Evolutionary conservation across 2,797 vertebrate genomes (phyloP).

Genomic region (Corythornis leucogaster): DNA sequence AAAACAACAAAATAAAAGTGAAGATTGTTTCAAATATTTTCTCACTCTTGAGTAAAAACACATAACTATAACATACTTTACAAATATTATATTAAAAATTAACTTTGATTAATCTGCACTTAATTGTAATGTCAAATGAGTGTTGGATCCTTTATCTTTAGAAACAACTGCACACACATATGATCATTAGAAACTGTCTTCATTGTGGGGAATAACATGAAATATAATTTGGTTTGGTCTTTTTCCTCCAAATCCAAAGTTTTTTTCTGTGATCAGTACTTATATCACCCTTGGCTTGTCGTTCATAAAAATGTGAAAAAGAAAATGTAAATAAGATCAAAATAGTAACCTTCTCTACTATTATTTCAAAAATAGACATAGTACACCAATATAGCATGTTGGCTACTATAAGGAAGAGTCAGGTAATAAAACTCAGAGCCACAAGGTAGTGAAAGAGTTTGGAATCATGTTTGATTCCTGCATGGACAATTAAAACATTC

Average conservation of each 20-base stretch:
- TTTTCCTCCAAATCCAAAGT: accelerated
- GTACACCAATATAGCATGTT: background rate
- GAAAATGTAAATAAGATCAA: background rate
- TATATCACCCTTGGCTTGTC: background rate
- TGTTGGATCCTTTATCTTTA: background rate
- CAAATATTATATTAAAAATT: background rate
- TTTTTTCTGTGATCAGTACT: background rate
- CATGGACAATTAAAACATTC: background rate
- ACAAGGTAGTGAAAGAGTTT: background rate
- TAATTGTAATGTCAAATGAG: background rate
- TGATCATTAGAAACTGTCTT: background rate
- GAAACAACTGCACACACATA: background rate
- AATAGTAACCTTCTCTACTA: background rate
- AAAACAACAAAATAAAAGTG: background rate
- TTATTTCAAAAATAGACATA: background rate
- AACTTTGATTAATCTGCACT: background rate
- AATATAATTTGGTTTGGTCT: background rate
- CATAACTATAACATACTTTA: background rate
- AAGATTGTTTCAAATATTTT: background rate
- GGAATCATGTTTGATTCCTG: background rate
- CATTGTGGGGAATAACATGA: background rate
- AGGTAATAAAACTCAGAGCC: background rate
- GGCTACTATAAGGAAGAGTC: background rate
- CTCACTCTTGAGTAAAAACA: background rate
- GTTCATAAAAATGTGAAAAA: background rate